These are phyloP conservation scores for Pseudorectes ferrugineus DNA, from an alignment of 2,113 vertebrate species.

Conservation along the genomic window DNA sequence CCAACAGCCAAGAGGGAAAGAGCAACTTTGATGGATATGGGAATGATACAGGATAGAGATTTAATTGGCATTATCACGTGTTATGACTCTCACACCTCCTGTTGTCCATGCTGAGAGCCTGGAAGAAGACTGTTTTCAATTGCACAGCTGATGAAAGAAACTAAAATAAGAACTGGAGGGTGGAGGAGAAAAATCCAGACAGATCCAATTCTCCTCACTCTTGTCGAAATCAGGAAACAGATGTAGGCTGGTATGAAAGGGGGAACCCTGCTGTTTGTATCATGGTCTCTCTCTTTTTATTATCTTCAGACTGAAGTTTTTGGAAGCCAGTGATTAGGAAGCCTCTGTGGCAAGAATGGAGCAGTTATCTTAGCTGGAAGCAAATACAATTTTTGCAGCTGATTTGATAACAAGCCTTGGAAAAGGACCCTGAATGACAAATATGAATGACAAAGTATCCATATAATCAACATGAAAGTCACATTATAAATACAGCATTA, in stretches of 20 bases:
- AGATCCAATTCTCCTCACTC: background rate
- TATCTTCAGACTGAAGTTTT: background rate
- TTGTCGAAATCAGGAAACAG: constrained; percentile 10
- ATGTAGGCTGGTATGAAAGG: background rate
- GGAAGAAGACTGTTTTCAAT: background rate
- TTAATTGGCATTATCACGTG: background rate
- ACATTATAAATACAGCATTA: background rate
- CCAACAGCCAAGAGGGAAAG: background rate
- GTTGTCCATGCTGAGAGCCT: background rate
- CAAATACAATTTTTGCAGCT: background rate
- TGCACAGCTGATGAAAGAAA: constrained; percentile 12
- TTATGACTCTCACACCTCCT: background rate
- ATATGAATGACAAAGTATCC: background rate
- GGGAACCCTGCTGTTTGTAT: background rate
- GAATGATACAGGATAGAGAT: background rate
- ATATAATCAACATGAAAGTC: background rate
- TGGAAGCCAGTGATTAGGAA: background rate
- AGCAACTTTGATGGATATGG: background rate
- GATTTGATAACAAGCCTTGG: background rate
- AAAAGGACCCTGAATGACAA: background rate
- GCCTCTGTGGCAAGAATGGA: background rate
- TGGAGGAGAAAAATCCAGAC: background rate
- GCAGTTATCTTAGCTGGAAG: background rate
- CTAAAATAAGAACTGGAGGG: constrained; percentile 4
- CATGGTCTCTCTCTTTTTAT: background rate